A percentile compares a stretch with the other conserved stretches of the same genome.
Evolutionary conservation across 2,113 vertebrate species (phyloP).

Genomic region (Hydropotes inermis): DNA sequence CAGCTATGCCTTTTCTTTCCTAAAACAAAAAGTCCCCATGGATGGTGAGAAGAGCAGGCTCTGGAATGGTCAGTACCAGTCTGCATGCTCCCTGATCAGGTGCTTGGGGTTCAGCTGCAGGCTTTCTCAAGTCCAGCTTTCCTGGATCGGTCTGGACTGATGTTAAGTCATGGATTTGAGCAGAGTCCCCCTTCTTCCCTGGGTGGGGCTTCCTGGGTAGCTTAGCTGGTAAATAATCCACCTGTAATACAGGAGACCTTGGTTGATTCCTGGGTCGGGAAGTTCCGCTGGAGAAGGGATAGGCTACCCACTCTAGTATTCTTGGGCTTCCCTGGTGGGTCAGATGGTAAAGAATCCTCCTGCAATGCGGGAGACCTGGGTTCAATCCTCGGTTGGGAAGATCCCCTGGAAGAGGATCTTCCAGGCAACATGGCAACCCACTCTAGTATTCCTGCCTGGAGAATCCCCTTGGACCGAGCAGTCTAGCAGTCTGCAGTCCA

Average conservation of each 20-base stretch:
- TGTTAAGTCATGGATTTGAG: not conserved
- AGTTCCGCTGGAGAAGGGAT: not conserved
- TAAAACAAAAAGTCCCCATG: not conserved
- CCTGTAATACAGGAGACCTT: not conserved
- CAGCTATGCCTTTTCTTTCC: not conserved
- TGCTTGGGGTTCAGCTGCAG: rapidly evolving
- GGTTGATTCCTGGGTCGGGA: not conserved
- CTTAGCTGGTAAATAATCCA: not conserved
- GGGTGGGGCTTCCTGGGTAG: not conserved
- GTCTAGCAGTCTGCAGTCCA: not conserved
- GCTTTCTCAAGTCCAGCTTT: not conserved
- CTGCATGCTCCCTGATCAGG: not conserved
- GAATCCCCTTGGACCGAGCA: not conserved
- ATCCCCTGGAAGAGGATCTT: not conserved
- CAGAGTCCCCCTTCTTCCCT: not conserved
- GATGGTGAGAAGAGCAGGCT: too few relatives aligned
- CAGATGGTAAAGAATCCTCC: not conserved
- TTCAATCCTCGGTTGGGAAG: not conserved
- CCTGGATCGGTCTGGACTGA: rapidly evolving
- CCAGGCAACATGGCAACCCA: too few relatives aligned
- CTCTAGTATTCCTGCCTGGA: not conserved
- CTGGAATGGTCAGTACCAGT: too few relatives aligned
- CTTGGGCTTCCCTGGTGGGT: not conserved
- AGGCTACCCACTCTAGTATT: not conserved
- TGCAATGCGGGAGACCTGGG: not conserved